Evolutionary conservation across 1,140 invertebrate genomes (phyloP).

Genomic region (Drosophila pseudoobscura): DNA sequence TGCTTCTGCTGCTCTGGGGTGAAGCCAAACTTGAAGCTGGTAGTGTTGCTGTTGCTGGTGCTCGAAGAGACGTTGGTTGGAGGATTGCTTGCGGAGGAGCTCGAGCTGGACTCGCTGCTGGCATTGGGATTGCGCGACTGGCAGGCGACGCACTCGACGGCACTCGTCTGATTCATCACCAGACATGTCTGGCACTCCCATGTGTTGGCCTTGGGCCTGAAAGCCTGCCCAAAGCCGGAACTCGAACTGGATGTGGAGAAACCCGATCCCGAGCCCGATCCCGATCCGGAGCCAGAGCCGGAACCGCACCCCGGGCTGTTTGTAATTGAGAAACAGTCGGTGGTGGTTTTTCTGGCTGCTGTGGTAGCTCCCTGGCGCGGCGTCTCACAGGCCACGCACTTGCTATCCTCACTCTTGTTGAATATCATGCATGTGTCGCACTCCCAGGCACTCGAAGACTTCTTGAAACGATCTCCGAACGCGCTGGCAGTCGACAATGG

Average conservation of each 20-base stretch:
- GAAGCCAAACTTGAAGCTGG: slow-evolving; percentile 44
- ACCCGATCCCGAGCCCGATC: no score
- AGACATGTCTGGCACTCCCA: slow-evolving; percentile 87
- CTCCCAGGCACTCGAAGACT: slow-evolving; percentile 85
- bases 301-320: background rate
- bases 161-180: slow-evolving; percentile 85
- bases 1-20: background rate
- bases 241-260: background rate
- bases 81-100: background rate
- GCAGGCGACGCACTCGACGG: slow-evolving; percentile 85
- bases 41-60: slow-evolving; percentile 63
- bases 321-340: background rate
- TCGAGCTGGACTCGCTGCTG: slow-evolving; percentile 8
- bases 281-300: no score
- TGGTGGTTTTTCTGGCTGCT: background rate
- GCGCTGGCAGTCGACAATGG: slow-evolving; percentile 6
- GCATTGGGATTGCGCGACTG: slow-evolving; percentile 50
- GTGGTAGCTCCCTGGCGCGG: slow-evolving; percentile 13
- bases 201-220: slow-evolving; percentile 84
- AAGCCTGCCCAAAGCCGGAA: slow-evolving; percentile 84
- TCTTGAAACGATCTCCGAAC: slow-evolving; percentile 86
- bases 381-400: slow-evolving; percentile 86
- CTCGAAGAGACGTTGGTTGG: slow-evolving; percentile 17
- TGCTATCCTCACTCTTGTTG: slow-evolving; percentile 85
- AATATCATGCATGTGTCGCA: slow-evolving; percentile 87